Conservation (phyloP, 2,797 vertebrate species). For the Pangasius macronema region DNA sequence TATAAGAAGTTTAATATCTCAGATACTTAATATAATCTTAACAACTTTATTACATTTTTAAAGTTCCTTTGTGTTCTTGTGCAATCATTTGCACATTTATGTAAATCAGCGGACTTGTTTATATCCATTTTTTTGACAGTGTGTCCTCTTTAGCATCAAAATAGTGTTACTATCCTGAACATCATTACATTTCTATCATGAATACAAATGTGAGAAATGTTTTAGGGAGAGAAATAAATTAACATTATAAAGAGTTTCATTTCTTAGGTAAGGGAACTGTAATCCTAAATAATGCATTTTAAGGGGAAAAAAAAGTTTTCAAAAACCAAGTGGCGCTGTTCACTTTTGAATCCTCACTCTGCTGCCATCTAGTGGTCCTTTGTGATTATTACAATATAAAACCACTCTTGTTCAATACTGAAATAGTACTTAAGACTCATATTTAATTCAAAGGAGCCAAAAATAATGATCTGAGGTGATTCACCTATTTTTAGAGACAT, state of each 20-base stretch:
- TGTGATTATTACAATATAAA: background rate
- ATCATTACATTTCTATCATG: background rate
- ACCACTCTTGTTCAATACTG: background rate
- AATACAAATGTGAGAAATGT: background rate
- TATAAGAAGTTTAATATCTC: background rate
- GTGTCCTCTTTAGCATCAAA: background rate
- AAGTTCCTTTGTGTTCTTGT: background rate
- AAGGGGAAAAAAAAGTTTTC: background rate
- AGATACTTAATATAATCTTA: background rate
- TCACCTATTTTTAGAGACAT: background rate
- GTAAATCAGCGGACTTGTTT: background rate
- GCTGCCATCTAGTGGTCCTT: background rate
- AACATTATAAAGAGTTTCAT: background rate
- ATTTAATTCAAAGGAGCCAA: background rate
- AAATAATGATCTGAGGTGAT: background rate
- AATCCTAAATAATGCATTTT: background rate
- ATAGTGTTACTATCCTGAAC: background rate
- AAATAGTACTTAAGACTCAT: background rate
- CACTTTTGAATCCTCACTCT: background rate
- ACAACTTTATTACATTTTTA: background rate
- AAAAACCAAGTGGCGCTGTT: background rate
- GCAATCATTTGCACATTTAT: background rate
- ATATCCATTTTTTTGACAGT: too few species aligned
- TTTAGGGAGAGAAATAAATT: background rate
- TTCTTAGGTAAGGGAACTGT: background rate